Conservation (phyloP, 2,888 invertebrate genomes). For the Tupiocoris notatus region DNA sequence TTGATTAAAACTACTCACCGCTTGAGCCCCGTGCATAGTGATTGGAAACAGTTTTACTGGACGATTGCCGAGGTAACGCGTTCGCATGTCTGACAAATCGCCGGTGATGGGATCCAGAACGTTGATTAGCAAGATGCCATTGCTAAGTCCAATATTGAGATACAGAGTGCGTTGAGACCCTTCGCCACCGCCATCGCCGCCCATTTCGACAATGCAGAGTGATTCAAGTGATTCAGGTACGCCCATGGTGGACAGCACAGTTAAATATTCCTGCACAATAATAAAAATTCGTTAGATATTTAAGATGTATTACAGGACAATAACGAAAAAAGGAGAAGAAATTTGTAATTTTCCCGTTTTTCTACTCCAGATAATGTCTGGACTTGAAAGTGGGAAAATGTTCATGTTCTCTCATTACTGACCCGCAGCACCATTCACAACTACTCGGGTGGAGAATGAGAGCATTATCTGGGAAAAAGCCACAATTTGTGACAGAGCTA, state of each 20-base stretch:
- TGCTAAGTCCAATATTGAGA: constrained; percentile 95
- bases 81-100: constrained; percentile 94
- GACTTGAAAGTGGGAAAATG: background rate
- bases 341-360: background rate
- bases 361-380: no score
- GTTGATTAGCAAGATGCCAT: constrained; percentile 89
- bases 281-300: background rate
- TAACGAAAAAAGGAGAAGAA: background rate
- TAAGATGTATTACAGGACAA: background rate
- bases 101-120: constrained; percentile 95
- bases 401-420: background rate
- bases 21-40: constrained; percentile 91
- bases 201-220: constrained; percentile 93
- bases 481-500: background rate
- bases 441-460: background rate
- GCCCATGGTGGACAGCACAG: constrained; percentile 94
- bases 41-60: constrained; percentile 96
- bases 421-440: background rate
- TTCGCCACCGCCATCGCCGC: constrained; percentile 68
- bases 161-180: constrained; percentile 70
- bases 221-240: constrained; percentile 95
- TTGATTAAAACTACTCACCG: constrained; percentile 67
- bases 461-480: background rate
- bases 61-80: constrained; percentile 91
- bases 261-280: constrained; percentile 78